Conservation (phyloP, 2,797 vertebrate genomes). For the Spinibarbus caldwelli region DNA sequence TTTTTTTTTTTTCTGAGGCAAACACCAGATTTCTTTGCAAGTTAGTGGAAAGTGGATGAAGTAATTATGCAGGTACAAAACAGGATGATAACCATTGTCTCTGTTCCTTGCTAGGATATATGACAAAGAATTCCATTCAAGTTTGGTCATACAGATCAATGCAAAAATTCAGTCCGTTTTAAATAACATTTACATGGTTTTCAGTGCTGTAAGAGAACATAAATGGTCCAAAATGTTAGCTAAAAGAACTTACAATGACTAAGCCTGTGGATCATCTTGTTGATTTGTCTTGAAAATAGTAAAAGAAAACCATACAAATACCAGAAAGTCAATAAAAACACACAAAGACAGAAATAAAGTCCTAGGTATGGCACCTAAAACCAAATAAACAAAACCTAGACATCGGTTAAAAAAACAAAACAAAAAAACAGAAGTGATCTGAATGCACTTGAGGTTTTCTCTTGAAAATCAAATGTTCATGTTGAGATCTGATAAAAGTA, state of each 20-base stretch:
- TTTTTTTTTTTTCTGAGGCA: slow-evolving; percentile 71
- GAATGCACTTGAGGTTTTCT: slow-evolving; percentile 73
- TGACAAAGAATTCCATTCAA: neutral
- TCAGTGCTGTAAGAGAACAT: neutral
- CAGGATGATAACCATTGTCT: neutral
- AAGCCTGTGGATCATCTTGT: neutral
- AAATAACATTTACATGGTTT: slow-evolving; percentile 41
- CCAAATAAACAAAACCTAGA: slow-evolving; percentile 56
- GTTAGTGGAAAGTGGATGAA: slow-evolving; percentile 71
- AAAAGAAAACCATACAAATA: slow-evolving; percentile 49
- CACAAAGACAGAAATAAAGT: slow-evolving; percentile 43
- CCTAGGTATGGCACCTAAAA: slow-evolving; percentile 74
- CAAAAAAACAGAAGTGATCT: slow-evolving; percentile 42
- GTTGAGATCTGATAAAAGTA: slow-evolving; percentile 32
- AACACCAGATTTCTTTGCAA: slow-evolving; percentile 77
- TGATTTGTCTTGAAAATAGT: slow-evolving; percentile 63
- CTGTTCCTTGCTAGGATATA: neutral
- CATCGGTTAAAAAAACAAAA: slow-evolving; percentile 36
- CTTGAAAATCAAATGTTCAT: slow-evolving; percentile 49
- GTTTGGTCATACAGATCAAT: slow-evolving; percentile 50
- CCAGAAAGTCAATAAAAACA: slow-evolving; percentile 55
- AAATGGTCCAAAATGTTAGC: slow-evolving; percentile 31
- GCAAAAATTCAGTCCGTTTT: slow-evolving; percentile 22
- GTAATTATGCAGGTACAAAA: slow-evolving; percentile 33
- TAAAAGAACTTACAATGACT: slow-evolving; percentile 10